phyloP scores from a whole-genome alignment of 2,797 vertebrate species.

The Micrastur ruficollis region DNA sequence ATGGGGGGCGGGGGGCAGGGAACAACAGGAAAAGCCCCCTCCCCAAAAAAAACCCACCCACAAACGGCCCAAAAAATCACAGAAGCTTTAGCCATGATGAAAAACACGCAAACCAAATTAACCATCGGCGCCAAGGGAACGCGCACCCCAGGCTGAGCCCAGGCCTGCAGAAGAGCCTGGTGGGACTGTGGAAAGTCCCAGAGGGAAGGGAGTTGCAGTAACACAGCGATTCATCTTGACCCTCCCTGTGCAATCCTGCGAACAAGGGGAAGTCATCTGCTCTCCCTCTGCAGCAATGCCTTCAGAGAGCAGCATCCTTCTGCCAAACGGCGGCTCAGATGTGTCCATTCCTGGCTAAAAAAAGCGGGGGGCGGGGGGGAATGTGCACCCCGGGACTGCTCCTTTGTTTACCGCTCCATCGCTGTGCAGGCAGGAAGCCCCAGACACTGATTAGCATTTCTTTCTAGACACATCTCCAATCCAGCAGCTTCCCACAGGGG shows the following conservation, averaged over 20 bases:
- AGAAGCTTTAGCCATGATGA: neutral
- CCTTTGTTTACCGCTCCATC: constrained; percentile 34
- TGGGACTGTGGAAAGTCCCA: constrained; percentile 39
- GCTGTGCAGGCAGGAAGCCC: neutral
- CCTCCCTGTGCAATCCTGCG: constrained; percentile 10
- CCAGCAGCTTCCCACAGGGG: neutral
- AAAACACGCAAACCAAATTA: neutral
- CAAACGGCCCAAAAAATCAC: neutral
- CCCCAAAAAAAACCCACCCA: accelerated
- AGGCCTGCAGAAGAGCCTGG: neutral
- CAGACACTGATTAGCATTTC: constrained; percentile 21
- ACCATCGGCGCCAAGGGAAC: accelerated
- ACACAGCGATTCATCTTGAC: constrained; percentile 9
- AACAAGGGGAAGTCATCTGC: constrained; percentile 1
- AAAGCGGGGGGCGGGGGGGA: neutral
- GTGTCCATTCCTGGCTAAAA: neutral
- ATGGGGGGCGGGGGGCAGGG: accelerated
- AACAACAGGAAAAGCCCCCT: too few species aligned
- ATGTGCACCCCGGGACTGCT: neutral
- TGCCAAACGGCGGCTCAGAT: neutral
- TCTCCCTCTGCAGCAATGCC: neutral
- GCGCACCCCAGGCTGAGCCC: neutral
- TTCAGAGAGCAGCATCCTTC: neutral
- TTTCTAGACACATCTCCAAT: constrained; percentile 41
- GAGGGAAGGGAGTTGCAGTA: constrained; percentile 54